These are phyloP conservation scores for Alcis repandata DNA, from an alignment of 2,888 invertebrate genomes.

Conservation along the genomic window DNA sequence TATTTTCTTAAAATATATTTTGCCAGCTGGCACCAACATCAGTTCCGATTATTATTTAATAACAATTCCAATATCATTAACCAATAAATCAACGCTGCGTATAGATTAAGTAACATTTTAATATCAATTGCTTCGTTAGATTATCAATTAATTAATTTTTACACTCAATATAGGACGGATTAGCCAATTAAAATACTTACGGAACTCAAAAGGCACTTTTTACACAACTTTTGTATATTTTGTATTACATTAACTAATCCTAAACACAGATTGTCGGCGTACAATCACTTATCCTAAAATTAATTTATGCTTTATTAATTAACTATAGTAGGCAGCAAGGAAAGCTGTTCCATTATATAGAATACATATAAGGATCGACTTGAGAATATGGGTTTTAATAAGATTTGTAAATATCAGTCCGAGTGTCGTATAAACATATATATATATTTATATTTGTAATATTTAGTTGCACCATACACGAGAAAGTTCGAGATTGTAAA, in stretches of 20 bases:
- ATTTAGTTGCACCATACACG: background rate
- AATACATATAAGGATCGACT: background rate
- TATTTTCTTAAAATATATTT: background rate
- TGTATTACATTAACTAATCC: conserved; percentile 37
- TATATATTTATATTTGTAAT: background rate
- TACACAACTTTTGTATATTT: conserved; percentile 25
- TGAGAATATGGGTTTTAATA: background rate
- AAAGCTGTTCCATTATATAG: background rate
- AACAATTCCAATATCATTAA: conserved; percentile 1
- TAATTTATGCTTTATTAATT: background rate
- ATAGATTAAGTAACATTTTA: conserved; percentile 14
- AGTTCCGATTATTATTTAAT: background rate
- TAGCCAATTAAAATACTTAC: conserved; percentile 47
- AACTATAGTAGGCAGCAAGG: background rate
- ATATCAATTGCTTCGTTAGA: background rate
- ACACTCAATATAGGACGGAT: conserved; percentile 50
- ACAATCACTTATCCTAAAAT: conserved; percentile 7
- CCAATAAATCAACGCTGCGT: background rate
- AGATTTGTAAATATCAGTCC: background rate
- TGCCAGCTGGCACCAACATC: background rate
- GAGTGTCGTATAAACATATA: background rate
- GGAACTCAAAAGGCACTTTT: conserved; percentile 59
- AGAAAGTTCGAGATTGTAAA: background rate
- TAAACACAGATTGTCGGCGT: conserved; percentile 28
- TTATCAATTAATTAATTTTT: background rate